A percentile compares a stretch with the other conserved stretches of the same genome.
These are phyloP conservation scores for Brienomyrus longianalis DNA, from an alignment of 2,113 vertebrate genomes.

Conservation along the genomic window DNA sequence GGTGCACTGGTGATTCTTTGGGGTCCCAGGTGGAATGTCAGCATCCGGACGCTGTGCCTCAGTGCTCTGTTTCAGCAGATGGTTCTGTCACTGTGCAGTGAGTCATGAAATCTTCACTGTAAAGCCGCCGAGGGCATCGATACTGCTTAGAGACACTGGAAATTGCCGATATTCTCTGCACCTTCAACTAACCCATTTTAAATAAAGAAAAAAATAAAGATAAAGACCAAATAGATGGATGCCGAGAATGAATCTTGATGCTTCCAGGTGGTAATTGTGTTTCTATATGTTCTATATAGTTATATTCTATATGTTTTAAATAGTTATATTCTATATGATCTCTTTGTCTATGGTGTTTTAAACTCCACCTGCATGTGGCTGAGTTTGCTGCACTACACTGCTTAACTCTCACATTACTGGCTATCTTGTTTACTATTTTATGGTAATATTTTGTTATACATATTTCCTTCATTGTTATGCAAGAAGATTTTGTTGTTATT, in stretches of 20 bases:
- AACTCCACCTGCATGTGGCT: neutral
- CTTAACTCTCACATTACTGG: neutral
- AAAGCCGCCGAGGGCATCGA: neutral
- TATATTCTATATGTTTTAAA: neutral
- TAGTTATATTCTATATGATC: neutral
- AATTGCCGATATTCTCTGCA: slow-evolving; percentile 10
- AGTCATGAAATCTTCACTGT: slow-evolving; percentile 40
- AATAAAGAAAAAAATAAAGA: neutral
- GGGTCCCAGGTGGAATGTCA: slow-evolving; percentile 18
- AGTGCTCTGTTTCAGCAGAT: slow-evolving; percentile 34
- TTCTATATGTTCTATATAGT: neutral
- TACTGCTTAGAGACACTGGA: slow-evolving; percentile 26
- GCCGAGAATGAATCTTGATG: neutral
- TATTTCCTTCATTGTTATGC: neutral
- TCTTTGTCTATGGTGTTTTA: neutral
- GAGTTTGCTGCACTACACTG: neutral
- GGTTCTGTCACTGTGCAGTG: slow-evolving; percentile 34
- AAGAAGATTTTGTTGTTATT: neutral
- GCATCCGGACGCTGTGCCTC: slow-evolving; percentile 14
- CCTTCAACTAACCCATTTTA: neutral
- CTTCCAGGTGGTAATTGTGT: neutral
- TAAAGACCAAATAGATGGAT: neutral
- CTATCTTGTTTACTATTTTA: neutral
- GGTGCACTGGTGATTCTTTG: slow-evolving; percentile 26
- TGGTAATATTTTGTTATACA: neutral